Base-by-base conservation (phyloP, 35 echinoderm and acorn worm genomes). In the Heliocidaris erythrogramma region DNA sequence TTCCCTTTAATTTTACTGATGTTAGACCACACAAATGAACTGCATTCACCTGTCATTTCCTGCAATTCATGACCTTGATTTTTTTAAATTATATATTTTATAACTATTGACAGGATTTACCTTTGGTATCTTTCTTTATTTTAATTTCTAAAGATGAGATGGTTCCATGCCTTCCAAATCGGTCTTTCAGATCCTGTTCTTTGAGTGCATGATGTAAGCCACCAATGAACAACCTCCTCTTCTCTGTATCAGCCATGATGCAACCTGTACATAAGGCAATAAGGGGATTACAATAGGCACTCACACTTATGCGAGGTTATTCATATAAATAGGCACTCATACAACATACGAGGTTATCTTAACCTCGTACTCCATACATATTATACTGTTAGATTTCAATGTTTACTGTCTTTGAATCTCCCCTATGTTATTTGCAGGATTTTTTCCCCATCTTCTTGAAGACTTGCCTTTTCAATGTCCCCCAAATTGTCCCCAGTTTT, bases 131-230 rank as follows among this genome's bases (percentile, higher is more conserved):
- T 30, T 93, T 53, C 87, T 96, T 96, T 4, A 30, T 69, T 47
- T 90, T 96, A 29, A 96, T 49, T n/a, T 94, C 86, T 48, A 96
- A 93, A 13, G 93, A 94, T 89, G 95, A 89, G 53, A 96, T 93
- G 12, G 93, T 90, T 42, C 95, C 95, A 90, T 94, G 93, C 69
- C 87, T 94, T 24, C 50, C 49, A 50, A 96, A 96, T 31, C 95
- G 84, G 12, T 96, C 93, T 60, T 27, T 49, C 14, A 96, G 85
- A 24, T 96, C 95, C 1, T n/a, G 2, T 10, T 49, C 52, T 59
- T 93, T 94, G 71, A 96, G 52, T 10, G 32, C 86, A 32, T 56
- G 47, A 49, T 90, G 86, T 30, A 96, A 52, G 9, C 95, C 95
- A 48, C 95, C 95, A 49, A 96, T 61, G 85, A 96, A 96, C 21